Evolutionary conservation across 2,113 vertebrate genomes (phyloP), one percentile per base, ranked within the genome.

Genomic region (Jacana jacana): DNA sequence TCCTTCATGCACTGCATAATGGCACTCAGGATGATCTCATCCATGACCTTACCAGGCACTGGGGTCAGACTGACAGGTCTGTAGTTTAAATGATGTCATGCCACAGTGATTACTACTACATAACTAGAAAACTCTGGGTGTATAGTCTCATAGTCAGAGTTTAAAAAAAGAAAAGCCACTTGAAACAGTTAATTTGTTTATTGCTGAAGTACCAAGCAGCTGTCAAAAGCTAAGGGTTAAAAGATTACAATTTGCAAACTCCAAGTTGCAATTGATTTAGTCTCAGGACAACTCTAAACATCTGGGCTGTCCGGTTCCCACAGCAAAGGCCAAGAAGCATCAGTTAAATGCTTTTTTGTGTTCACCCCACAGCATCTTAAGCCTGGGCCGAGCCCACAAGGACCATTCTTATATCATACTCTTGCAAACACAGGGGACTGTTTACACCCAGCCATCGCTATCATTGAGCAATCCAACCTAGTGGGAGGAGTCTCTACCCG

Each of bases 371-470:
- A 17, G 9, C 48, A 10, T 22, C 3, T 0, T 22, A 30, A 58
- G 9, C 33, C 48, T 27, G 54, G 33, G 40, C 57, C 33, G 35
- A 70, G 23, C 44, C 5, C 24, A 12, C 35, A 18, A 81, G 35
- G 35, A 57, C 48, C 13, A 13, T 11, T 78, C 35, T 61, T 30
- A 31, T 0, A 27, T 51, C 9, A 0, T 5, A 5, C 28, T 18
- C 31, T 11, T 35, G 57, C 11, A 52, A 64, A 70, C 16, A 64
- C 13, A 6, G 7, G 12, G 19, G n/a, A 57, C 39, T 44, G 14
- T 11, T 81, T 44, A 33, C 39, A 37, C 18, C 18, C 6, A 2
- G n/a, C 11, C 17, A 3, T 63, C 0, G 0, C 33, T 17, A 37
- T 7, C 12, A 17, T 1, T 18, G 20, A 84, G 31, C 37, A 42